Base-by-base conservation (phyloP, 2,113 vertebrate species). In the Laterallus jamaicensis region DNA sequence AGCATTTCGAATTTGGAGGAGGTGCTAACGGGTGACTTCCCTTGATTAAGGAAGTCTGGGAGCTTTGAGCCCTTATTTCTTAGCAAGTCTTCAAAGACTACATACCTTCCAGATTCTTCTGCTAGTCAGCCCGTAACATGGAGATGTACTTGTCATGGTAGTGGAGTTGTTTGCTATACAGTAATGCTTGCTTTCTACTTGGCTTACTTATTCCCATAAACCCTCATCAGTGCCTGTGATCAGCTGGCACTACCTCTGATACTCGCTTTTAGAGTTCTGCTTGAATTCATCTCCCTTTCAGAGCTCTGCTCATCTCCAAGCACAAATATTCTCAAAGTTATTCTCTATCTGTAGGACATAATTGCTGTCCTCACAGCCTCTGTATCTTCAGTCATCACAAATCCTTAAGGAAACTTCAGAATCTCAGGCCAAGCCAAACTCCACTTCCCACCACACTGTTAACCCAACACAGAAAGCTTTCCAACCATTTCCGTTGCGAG, bases 41-140 rank as follows among this genome's bases (percentile, higher is more conserved):
- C 94, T 94, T 93, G 69, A 95, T 95, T 68, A 82, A 88, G 74
- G 60, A 82, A 91, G 78, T 15, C 28, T 80, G 11, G 84, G 69
- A 88, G 50, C 56, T 86, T 78, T 62, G 55, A 86, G 37, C 63
- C 50, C 11, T 78, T 90, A 56, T 32, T 92, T 82, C 69, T 90
- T 67, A 76, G 63, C 44, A 35, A 84, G 7, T 60, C 86, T 93
- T 95, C 64, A 88, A 95, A 92, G 52, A 47, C 22, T 39, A 13
- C 15, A 12, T 88, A 84, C 64, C 24, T 59, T 79, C n/a, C 78
- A 79, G 52, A 84, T 91, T 91, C 42, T 35, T 79, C 24, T 81
- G 39, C 88, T 26, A 81, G 70, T 60, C 54, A 76, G 58, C 16
- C n/a, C 14, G 9, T 87, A 82, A 92, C 6, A 26, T 1, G 0